A percentile compares a stretch with the other conserved stretches of the same genome.
Conservation (phyloP, 2,888 invertebrate genomes). For the Mesopsocus fuscifrons region DNA sequence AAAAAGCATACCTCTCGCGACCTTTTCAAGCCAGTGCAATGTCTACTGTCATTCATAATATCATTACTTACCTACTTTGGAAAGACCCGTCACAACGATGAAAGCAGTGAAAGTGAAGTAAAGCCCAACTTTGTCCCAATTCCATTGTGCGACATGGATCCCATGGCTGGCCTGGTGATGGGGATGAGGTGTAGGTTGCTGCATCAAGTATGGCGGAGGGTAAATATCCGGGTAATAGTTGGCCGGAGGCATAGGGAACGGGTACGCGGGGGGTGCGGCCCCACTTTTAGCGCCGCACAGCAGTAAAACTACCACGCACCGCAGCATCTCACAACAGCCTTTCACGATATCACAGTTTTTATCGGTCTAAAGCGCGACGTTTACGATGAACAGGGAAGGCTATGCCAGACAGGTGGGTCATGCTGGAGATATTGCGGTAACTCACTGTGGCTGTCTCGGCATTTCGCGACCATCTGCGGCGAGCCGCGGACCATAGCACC, state of each 20-base stretch:
- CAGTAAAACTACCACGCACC: too few species aligned
- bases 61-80: conserved; percentile 17
- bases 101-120: conserved; percentile 16
- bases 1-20: too few species aligned
- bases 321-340: background rate
- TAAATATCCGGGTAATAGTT: too few species aligned
- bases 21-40: too few species aligned
- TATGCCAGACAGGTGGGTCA: background rate
- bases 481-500: too few species aligned
- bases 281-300: background rate
- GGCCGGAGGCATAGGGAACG: background rate
- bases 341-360: background rate
- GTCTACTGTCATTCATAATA: too few species aligned
- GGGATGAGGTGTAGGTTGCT: background rate
- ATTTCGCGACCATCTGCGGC: too few species aligned
- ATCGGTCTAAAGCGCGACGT: background rate
- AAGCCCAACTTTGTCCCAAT: conserved; percentile 17
- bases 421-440: background rate
- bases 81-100: conserved; percentile 17
- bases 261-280: background rate
- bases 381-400: background rate
- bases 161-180: conserved; percentile 13
- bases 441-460: too few species aligned
- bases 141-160: conserved; percentile 16
- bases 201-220: too few species aligned